Percentiles rank a stretch among this genome's conserved stretches.
Evolutionary conservation across 2,888 invertebrate species (phyloP).

Genomic region (Herminia tarsipennalis): DNA sequence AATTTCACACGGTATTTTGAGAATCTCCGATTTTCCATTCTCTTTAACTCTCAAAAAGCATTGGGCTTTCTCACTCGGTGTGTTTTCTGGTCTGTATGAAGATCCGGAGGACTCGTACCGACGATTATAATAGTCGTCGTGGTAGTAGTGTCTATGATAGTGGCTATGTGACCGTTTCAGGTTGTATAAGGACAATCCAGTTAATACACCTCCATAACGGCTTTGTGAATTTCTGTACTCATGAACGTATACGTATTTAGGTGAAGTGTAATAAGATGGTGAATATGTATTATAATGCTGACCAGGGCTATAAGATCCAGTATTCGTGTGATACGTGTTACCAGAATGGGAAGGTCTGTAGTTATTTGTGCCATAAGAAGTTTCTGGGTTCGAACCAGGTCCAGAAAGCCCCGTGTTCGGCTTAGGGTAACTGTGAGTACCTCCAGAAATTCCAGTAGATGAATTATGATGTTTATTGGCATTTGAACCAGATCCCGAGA

Average conservation of each 20-base stretch:
- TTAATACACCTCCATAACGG: constrained; percentile 70
- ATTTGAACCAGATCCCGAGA: constrained; percentile 25
- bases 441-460: constrained; percentile 9
- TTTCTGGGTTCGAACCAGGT: constrained; percentile 15
- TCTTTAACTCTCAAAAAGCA: constrained; percentile 70
- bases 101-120: constrained; percentile 52
- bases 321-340: constrained; percentile 33
- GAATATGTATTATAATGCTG: constrained; percentile 15
- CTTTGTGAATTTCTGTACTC: constrained; percentile 73
- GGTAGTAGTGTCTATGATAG: constrained; percentile 68
- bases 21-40: constrained; percentile 54
- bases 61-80: constrained; percentile 56
- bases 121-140: constrained; percentile 72
- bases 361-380: constrained; percentile 3
- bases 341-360: constrained; percentile 16
- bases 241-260: constrained; percentile 71
- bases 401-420: constrained; percentile 32
- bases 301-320: constrained; percentile 10
- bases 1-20: constrained; percentile 78
- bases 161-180: constrained; percentile 71
- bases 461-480: constrained; percentile 19
- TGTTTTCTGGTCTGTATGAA: constrained; percentile 34
- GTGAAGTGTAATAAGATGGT: constrained; percentile 59
- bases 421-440: constrained; percentile 9
- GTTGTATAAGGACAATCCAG: constrained; percentile 74